Conservation (phyloP, 2,113 vertebrate species). For the Nothoprocta pentlandii region DNA sequence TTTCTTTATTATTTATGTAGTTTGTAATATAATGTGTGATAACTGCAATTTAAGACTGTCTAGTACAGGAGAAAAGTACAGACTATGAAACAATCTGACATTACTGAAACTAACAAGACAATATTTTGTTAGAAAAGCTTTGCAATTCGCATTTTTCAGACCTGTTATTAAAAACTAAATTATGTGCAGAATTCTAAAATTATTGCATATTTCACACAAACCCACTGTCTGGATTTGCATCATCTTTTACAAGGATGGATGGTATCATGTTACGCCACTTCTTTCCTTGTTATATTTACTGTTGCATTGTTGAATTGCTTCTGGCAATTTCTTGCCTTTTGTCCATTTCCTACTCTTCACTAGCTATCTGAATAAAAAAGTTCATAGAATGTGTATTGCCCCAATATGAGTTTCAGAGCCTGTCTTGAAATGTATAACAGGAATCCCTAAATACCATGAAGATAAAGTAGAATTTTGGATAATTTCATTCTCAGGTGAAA, state of each 20-base stretch:
- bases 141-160: background rate
- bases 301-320: background rate
- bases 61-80: background rate
- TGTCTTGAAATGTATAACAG: background rate
- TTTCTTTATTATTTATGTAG: background rate
- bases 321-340: background rate
- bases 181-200: background rate
- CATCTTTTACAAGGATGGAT: background rate
- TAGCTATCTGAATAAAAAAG: background rate
- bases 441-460: background rate
- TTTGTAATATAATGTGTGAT: background rate
- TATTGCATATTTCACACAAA: background rate
- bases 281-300: background rate
- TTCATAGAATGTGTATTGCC: background rate
- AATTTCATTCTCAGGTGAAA: background rate
- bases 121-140: background rate
- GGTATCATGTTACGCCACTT: background rate
- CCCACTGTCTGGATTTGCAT: background rate
- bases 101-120: background rate
- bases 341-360: background rate
- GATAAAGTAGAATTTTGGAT: background rate
- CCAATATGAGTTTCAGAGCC: accelerated
- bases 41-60: background rate
- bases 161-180: background rate
- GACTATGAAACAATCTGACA: background rate